Percentiles rank a stretch among this genome's conserved stretches.
phyloP scores from a whole-genome alignment of 2,113 vertebrate genomes.

The Dicrurus megarhynchus region DNA sequence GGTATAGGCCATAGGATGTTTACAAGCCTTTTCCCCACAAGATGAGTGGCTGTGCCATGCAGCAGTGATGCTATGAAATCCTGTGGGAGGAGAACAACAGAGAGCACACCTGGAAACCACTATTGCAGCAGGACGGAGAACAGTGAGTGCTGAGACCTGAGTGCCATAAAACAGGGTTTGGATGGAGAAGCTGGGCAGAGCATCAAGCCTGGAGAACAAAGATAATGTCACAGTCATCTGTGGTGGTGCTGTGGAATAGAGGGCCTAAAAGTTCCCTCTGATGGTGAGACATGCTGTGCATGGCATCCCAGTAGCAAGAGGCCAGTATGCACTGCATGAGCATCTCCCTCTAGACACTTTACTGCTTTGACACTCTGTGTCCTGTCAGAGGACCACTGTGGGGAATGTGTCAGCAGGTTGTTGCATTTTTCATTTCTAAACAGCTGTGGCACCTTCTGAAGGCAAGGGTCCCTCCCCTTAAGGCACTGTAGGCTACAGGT shows the following conservation, averaged over 20 bases:
- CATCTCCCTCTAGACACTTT: background rate
- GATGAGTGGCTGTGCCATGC: background rate
- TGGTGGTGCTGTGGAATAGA: background rate
- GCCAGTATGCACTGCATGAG: rapidly evolving
- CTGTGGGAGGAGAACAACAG: background rate
- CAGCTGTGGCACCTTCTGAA: background rate
- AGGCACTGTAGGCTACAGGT: background rate
- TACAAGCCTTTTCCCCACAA: background rate
- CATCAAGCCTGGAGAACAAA: background rate
- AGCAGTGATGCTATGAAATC: background rate
- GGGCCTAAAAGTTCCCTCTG: background rate
- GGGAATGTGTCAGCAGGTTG: background rate
- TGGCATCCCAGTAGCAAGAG: background rate
- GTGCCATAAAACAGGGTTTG: background rate
- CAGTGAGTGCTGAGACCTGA: background rate
- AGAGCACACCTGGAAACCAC: background rate
- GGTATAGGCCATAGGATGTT: background rate
- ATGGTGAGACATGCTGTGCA: rapidly evolving
- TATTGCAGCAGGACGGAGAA: background rate
- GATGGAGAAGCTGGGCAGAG: background rate
- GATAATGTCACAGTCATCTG: background rate
- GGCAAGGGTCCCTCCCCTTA: background rate
- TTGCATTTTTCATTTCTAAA: background rate
- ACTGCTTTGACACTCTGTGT: background rate
- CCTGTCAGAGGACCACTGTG: background rate